Base-by-base conservation (phyloP, 2,797 vertebrate genomes). In the Triplophysa bombifrons region DNA sequence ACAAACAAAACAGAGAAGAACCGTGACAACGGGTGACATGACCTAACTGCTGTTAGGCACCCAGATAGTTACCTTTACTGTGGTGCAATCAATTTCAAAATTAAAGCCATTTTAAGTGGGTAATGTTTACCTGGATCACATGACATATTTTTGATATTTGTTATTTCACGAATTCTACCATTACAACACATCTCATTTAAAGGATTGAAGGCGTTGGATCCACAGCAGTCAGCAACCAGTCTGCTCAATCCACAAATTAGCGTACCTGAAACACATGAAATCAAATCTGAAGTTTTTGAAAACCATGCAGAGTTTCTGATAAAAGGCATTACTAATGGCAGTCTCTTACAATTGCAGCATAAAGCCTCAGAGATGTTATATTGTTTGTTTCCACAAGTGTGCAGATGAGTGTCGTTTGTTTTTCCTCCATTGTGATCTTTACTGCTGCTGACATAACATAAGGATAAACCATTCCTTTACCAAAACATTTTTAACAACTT, bases 151-250 rank as follows among this genome's bases (percentile, higher is more conserved):
- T 22, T 22, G 22, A 22, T 22, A 22, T 22, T 22, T 1, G 22
- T 22, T 22, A 22, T 22, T 22, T 22, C 22, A 22, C 22, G 1
- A 22, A 22, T 22, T 22, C 0, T 7, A 11, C 2, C 34, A 1
- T 34, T 3, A 46, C 79, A 84, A 50, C 82, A 84, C 22, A 81
- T 65, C 71, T 84, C 41, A 74, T 84, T 84, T 6, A 84, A 20
- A 0, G 19, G 58, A 69, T 84, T 84, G 58, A 22, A 78, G 7
- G 79, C 51, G 19, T 51, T 3, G 17, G 65, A 44, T 53, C 5
- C 30, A 74, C 82, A 84, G 65, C 82, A 84, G 16, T 78, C 51
- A 13, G 82, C 46, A 20, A 74, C 71, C 44, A n/a, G 4, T 1
- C 78, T 58, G 19, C 79, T 78, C 48, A 84, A 53, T 44, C 74